Percentiles rank a stretch among this genome's conserved stretches.
Evolutionary conservation across 2,888 invertebrate species (phyloP).

Genomic region (Volucella bombylans): DNA sequence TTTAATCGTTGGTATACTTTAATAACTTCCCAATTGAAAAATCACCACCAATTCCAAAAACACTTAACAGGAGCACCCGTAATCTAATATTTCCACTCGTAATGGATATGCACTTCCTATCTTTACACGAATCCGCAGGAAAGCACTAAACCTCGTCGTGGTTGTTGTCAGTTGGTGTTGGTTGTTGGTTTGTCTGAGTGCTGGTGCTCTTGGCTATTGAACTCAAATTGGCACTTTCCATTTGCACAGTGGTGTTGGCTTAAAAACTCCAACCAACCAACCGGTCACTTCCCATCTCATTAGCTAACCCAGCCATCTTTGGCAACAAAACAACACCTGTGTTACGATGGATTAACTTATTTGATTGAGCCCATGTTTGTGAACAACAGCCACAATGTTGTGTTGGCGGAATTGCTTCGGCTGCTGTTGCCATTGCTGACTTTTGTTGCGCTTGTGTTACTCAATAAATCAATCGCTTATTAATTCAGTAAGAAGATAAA

Average conservation of each 20-base stretch:
- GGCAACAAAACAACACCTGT: constrained; percentile 54
- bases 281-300: constrained; percentile 62
- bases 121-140: constrained; percentile 47
- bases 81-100: constrained; percentile 64
- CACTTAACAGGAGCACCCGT: constrained; percentile 23
- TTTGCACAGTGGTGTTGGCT: constrained; percentile 16
- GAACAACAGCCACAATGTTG: not conserved
- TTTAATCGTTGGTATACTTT: constrained; percentile 18
- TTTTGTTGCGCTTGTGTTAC: constrained; percentile 14
- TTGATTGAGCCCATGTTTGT: not conserved
- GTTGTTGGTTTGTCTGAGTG: too few relatives aligned
- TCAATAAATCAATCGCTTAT: constrained; percentile 57
- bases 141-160: constrained; percentile 42
- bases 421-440: not conserved
- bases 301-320: constrained; percentile 53
- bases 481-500: constrained; percentile 55
- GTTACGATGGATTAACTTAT: not conserved
- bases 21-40: constrained; percentile 37
- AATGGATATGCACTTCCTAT: constrained; percentile 71
- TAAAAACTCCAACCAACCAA: constrained; percentile 1
- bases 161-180: too few relatives aligned
- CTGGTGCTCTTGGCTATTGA: constrained; percentile 58
- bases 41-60: constrained; percentile 3
- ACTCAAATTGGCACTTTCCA: constrained; percentile 66
- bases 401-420: not conserved